Evolutionary conservation across 2,797 vertebrate genomes (phyloP).

Genomic region (Nyctalus aviator): DNA sequence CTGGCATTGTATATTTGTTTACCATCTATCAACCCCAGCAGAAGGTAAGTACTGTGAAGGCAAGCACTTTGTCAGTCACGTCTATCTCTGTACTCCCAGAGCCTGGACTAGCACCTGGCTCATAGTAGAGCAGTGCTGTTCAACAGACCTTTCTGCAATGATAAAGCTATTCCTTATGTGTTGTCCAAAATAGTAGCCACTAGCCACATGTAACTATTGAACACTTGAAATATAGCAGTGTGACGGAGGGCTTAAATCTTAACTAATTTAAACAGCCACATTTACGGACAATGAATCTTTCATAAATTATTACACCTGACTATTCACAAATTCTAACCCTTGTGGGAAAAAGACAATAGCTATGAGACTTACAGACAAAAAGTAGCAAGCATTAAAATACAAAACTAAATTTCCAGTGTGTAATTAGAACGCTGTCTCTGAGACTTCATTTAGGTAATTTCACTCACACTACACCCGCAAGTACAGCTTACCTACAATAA

Average conservation of each 20-base stretch:
- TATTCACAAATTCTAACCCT: constrained; percentile 40
- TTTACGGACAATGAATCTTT: constrained; percentile 31
- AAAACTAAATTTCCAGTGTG: constrained; percentile 22
- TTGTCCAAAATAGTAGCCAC: not conserved
- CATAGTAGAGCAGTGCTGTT: not conserved
- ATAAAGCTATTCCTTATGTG: not conserved
- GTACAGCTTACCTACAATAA: not conserved
- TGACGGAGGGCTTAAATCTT: constrained; percentile 13
- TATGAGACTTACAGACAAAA: constrained; percentile 5
- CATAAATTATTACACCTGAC: not conserved
- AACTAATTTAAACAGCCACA: not conserved
- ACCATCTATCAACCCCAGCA: not conserved
- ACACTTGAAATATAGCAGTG: not conserved
- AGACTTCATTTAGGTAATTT: not conserved
- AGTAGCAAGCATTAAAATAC: constrained; percentile 37
- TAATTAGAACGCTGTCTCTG: not conserved
- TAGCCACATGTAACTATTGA: not conserved
- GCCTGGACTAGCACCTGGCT: not conserved
- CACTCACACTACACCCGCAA: not conserved
- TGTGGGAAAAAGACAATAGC: not conserved
- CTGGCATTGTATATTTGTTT: not conserved
- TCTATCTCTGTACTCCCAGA: not conserved
- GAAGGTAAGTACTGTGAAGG: not conserved
- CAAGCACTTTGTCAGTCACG: not conserved
- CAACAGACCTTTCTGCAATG: not conserved